Conservation (phyloP, 30 jellyfish, hydroid and myxozoan species). For the Aurelia sp. region DNA sequence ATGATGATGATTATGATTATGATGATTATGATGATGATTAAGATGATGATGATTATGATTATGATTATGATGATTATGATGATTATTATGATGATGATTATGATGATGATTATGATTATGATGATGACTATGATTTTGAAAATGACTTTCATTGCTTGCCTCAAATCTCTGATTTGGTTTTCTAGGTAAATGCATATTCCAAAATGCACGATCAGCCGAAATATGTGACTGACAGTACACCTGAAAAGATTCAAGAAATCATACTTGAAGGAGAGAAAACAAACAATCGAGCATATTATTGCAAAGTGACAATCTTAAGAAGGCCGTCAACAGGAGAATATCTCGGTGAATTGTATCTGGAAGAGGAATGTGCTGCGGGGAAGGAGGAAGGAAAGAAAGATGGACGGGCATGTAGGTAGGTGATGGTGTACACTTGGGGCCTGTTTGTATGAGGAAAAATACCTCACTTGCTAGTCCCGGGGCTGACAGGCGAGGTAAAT, state of each 20-base stretch:
- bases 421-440: background rate
- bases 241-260: conserved; percentile 96
- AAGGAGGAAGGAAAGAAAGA: conserved; percentile 89
- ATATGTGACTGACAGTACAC: conserved; percentile 96
- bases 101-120: too few species aligned
- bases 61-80: too few species aligned
- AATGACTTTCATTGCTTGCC: too few species aligned
- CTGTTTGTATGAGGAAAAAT: too few species aligned
- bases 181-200: conserved; percentile 80
- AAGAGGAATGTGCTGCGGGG: conserved; percentile 73
- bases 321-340: conserved; percentile 98
- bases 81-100: too few species aligned
- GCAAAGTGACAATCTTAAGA: conserved; percentile 92
- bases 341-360: conserved; percentile 94
- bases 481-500: too few species aligned
- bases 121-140: too few species aligned
- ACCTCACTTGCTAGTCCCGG: too few species aligned
- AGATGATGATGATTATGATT: too few species aligned
- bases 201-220: conserved; percentile 95
- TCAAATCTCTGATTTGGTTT: too few species aligned
- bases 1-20: too few species aligned
- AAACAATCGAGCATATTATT: conserved; percentile 94
- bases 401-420: conserved; percentile 95
- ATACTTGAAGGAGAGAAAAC: conserved; percentile 96
- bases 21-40: too few species aligned